Evolutionary conservation across 2,797 vertebrate genomes (phyloP).

Genomic region (Pseudochromis fuscus): DNA sequence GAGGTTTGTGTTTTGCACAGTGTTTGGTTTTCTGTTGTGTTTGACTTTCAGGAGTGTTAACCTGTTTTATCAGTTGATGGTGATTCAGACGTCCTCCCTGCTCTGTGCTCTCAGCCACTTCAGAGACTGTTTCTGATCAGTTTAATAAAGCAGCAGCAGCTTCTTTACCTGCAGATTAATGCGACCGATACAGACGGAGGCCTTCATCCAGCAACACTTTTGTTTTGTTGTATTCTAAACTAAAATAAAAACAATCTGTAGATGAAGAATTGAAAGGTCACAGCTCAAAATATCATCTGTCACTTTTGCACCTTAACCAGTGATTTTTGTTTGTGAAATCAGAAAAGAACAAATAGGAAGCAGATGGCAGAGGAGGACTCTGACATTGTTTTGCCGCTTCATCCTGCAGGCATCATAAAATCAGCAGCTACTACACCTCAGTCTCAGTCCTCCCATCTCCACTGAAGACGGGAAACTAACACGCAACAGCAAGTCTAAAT

Average conservation of each 20-base stretch:
- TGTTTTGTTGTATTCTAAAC: neutral
- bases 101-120: neutral
- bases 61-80: no score
- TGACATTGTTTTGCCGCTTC: neutral
- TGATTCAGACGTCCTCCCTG: neutral
- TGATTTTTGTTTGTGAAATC: neutral
- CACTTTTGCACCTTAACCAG: neutral
- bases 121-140: neutral
- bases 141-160: neutral
- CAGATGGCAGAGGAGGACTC: neutral
- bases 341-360: neutral
- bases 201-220: neutral
- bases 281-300: constrained; percentile 6
- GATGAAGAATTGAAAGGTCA: constrained; percentile 10
- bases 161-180: neutral
- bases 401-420: neutral
- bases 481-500: neutral
- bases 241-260: neutral
- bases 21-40: no score
- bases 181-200: neutral
- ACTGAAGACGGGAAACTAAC: neutral
- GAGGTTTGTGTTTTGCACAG: no score
- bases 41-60: no score
- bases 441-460: neutral
- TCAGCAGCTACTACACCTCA: neutral